These are phyloP conservation scores for Sebastes matsubarae DNA, from an alignment of 2,797 vertebrate species.

Conservation along the genomic window DNA sequence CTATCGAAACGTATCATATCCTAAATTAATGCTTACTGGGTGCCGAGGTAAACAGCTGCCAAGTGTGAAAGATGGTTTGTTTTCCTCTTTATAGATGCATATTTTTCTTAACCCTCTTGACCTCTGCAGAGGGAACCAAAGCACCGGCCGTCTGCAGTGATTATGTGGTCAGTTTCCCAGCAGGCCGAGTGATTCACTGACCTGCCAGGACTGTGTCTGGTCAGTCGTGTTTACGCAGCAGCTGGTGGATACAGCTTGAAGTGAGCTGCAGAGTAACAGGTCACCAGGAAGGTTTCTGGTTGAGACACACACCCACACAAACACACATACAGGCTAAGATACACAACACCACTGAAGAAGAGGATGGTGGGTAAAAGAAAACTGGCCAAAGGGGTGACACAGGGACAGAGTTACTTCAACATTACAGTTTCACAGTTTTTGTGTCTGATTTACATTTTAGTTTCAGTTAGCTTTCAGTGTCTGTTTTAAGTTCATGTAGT, in stretches of 20 bases:
- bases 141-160: slow-evolving; percentile 13
- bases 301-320: slow-evolving; percentile 14
- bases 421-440: neutral
- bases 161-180: slow-evolving; percentile 39
- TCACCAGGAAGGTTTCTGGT: slow-evolving; percentile 15
- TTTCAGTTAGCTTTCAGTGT: neutral
- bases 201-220: slow-evolving; percentile 11
- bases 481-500: neutral
- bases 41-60: too few relatives aligned
- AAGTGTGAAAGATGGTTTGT: neutral
- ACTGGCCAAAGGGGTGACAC: slow-evolving; percentile 37
- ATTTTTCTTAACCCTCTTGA: slow-evolving; percentile 23
- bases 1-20: neutral
- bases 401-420: slow-evolving; percentile 15
- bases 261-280: slow-evolving; percentile 48
- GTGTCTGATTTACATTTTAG: neutral
- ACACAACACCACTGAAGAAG: slow-evolving; percentile 49
- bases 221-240: slow-evolving; percentile 46
- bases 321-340: slow-evolving; percentile 4
- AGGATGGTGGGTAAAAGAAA: slow-evolving; percentile 46
- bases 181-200: slow-evolving; percentile 27
- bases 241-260: slow-evolving; percentile 40
- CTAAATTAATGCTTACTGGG: neutral
- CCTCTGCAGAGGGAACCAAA: slow-evolving; percentile 9
- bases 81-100: neutral